These are phyloP conservation scores for Castor canadensis DNA, from an alignment of 2,113 vertebrate genomes.

Conservation along the genomic window DNA sequence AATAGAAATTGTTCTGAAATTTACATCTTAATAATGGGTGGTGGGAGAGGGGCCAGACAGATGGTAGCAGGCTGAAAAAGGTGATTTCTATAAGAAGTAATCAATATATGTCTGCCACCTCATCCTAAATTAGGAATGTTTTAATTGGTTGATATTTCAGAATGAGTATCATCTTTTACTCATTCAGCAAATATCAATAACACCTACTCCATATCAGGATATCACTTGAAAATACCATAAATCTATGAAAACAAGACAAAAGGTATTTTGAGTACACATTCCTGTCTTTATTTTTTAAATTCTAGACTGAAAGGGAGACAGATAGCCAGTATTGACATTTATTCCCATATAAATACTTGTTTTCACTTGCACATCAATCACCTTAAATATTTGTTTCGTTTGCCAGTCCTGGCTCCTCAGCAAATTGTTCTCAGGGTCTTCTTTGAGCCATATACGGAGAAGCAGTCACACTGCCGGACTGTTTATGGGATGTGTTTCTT, in stretches of 20 bases:
- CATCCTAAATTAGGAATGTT: neutral
- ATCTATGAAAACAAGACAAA: neutral
- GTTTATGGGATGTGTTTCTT: neutral
- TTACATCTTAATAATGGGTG: neutral
- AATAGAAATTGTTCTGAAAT: neutral
- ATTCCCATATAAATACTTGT: neutral
- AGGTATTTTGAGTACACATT: neutral
- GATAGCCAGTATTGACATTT: neutral
- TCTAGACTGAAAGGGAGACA: neutral
- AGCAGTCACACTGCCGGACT: neutral
- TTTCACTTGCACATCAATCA: neutral
- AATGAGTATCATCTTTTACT: neutral
- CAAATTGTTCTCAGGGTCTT: neutral
- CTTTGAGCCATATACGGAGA: neutral
- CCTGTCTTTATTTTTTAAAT: neutral
- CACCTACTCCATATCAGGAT: neutral
- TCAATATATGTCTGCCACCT: neutral
- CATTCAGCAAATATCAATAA: neutral
- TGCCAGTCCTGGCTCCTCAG: neutral
- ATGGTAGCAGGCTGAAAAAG: neutral
- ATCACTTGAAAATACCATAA: neutral
- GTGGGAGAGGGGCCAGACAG: neutral
- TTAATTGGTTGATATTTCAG: neutral
- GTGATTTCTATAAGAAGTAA: neutral
- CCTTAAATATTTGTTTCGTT: constrained; percentile 33